Conservation (phyloP, 2,888 invertebrate species). For the Lithophane semibrunnea region DNA sequence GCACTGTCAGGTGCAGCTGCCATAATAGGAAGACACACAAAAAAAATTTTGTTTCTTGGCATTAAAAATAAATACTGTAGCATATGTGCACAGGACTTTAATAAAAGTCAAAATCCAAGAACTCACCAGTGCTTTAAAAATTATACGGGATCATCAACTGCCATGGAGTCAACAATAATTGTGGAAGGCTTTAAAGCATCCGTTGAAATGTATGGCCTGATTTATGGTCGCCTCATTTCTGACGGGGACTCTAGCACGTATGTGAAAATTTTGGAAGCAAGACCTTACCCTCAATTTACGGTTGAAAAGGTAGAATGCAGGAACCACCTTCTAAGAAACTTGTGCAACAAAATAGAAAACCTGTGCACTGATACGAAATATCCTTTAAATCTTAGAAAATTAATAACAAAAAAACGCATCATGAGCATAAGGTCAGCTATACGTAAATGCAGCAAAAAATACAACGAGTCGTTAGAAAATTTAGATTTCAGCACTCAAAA, state of each 20-base stretch:
- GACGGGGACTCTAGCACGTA: slow-evolving; percentile 26
- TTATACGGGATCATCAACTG: slow-evolving; percentile 13
- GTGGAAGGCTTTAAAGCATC: slow-evolving; percentile 24
- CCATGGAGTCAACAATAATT: slow-evolving; percentile 13
- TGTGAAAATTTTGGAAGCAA: slow-evolving; percentile 17
- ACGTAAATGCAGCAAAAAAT: slow-evolving; percentile 31
- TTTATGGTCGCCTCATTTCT: slow-evolving; percentile 26
- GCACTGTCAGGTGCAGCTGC: slow-evolving; percentile 20
- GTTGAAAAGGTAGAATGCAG: slow-evolving; percentile 18
- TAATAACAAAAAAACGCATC: too few species aligned
- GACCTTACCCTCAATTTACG: slow-evolving; percentile 23
- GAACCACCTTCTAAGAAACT: slow-evolving; percentile 20
- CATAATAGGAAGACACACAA: slow-evolving; percentile 24
- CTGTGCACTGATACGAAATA: not conserved
- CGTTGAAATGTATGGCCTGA: slow-evolving; percentile 5
- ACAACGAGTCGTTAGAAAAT: slow-evolving; percentile 3
- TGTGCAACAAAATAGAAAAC: slow-evolving; percentile 18
- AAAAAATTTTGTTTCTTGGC: slow-evolving; percentile 16
- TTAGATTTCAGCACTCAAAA: slow-evolving; percentile 7
- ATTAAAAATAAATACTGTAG: slow-evolving; percentile 22
- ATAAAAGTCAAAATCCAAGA: slow-evolving; percentile 13
- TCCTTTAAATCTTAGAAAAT: too few species aligned
- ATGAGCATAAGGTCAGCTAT: not conserved
- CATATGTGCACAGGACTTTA: slow-evolving; percentile 2
- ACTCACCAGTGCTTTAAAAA: slow-evolving; percentile 13